A percentile compares a stretch with the other conserved stretches of the same genome.
Evolutionary conservation across 2,797 vertebrate genomes (phyloP).

Genomic region (Pyrrhura leucotis): DNA sequence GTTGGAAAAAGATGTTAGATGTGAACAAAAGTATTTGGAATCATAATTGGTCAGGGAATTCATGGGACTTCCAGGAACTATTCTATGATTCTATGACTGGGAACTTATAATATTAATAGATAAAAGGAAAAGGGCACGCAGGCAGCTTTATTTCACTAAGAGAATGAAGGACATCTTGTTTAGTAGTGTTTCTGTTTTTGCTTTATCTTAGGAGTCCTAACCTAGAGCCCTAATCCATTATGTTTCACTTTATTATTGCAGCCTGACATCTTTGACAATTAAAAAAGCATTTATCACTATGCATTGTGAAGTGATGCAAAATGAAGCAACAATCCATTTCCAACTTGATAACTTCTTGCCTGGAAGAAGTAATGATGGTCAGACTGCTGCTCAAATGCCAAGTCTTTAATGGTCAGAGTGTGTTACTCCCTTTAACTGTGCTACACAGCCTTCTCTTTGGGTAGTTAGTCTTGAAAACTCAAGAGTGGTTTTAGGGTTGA

Average conservation of each 20-base stretch:
- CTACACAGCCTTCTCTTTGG: not conserved
- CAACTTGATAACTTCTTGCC: not conserved
- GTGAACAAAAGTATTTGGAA: not conserved
- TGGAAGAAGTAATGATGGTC: not conserved
- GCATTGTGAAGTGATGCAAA: slow-evolving; percentile 37
- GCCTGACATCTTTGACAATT: not conserved
- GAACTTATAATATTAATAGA: not conserved
- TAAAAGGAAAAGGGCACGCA: not conserved
- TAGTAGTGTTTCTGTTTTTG: not conserved
- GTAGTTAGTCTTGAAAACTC: not conserved
- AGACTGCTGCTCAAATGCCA: not conserved
- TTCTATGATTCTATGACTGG: not conserved
- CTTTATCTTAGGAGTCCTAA: not conserved
- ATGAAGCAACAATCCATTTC: slow-evolving; percentile 39
- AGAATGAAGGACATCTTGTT: not conserved
- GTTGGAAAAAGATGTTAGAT: not conserved
- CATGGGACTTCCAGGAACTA: not conserved
- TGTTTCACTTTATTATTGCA: slow-evolving; percentile 3
- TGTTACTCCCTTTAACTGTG: not conserved
- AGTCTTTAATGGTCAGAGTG: not conserved
- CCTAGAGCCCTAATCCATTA: not conserved
- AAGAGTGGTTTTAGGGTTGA: not conserved
- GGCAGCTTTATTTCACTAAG: not conserved
- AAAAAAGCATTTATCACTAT: slow-evolving; percentile 47
- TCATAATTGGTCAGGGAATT: not conserved